Base-by-base conservation (phyloP, 1,140 invertebrate species). In the Drosophila watanabei region DNA sequence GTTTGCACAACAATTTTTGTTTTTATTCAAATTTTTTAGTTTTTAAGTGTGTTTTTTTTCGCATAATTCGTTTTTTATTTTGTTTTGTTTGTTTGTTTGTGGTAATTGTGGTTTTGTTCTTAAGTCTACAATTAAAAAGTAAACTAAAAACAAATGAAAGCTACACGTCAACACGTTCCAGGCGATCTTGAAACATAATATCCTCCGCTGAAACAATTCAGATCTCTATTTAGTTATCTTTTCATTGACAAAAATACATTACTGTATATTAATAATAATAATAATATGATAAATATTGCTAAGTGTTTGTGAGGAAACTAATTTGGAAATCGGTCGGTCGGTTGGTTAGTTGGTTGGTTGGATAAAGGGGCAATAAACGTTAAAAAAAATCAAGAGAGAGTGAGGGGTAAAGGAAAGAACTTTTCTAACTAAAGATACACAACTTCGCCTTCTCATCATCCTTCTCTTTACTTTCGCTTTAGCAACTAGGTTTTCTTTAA, bases 91-190 rank as follows among this genome's bases (percentile, higher is more conserved):
- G 20, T 48, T 43, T 80, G 79, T 48, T 65, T 63, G 69, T 75
- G 58, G 57, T 73, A 69, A 37, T 49, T 56, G 33, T 39, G 54
- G 35, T 57, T 62, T 52, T 56, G 54, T 46, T 37, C 51, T 41
- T 81, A 85, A 81, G 60, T 51, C 65, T 83, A 88, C 49, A 39
- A 57, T 62, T 82, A 70, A 88, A 83, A 75, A 69, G 75, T 75
- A 77, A 83, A 77, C 80, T 88, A 78, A 80, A 89, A 88, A 85
- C 85, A 85, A 89, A 73, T 85, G 69, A 89, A 85, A 88, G 73
- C 85, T 78, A 83, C 33, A 39, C 68, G 64, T 73, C 77, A 75
- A 76, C 35, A 39, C 37, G 75, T 65, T 72, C 43, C 66, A 64
- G 73, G 75, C 68, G 56, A 78, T 70, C 69, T 71, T 61, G 49